Conservation (phyloP, 2,797 vertebrate genomes). For the Discoglossus pictus region DNA sequence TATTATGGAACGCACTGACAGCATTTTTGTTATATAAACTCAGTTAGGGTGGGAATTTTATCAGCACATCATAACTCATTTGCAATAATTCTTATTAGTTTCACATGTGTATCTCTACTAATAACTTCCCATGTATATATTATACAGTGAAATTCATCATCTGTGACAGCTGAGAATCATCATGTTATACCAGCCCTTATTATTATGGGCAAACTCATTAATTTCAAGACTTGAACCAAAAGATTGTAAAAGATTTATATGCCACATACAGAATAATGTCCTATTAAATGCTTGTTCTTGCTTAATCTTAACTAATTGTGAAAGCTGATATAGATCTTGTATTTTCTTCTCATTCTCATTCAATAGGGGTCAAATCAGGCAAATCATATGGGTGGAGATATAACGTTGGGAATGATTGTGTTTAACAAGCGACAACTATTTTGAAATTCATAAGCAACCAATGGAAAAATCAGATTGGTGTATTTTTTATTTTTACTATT, state of each 20-base stretch:
- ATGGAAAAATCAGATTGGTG: too few species aligned
- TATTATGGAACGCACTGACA: slow-evolving; percentile 10
- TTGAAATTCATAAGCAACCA: too few species aligned
- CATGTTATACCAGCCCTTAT: slow-evolving; percentile 22
- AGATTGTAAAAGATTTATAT: slow-evolving; percentile 21
- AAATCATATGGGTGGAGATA: too few species aligned
- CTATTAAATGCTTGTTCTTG: too few species aligned
- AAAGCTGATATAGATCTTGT: too few species aligned
- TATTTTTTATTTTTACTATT: too few species aligned
- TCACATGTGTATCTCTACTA: slow-evolving; percentile 29
- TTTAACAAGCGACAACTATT: too few species aligned
- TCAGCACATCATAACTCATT: slow-evolving; percentile 42
- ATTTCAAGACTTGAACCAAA: slow-evolving; percentile 4
- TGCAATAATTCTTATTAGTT: slow-evolving; percentile 24
- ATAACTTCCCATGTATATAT: slow-evolving; percentile 21
- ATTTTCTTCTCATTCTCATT: neutral
- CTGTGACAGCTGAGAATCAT: slow-evolving; percentile 29
- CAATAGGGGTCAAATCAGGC: too few species aligned
- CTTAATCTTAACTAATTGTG: too few species aligned
- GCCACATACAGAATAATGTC: slow-evolving; percentile 1
- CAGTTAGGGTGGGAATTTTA: slow-evolving; percentile 27
- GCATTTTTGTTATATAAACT: slow-evolving; percentile 21
- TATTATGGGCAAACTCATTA: slow-evolving; percentile 34
- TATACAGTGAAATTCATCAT: slow-evolving; percentile 12
- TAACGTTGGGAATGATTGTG: too few species aligned